A percentile compares a stretch with the other conserved stretches of the same genome.
These are phyloP conservation scores for Capra hircus DNA, from an alignment of 2,113 vertebrate species.

Conservation along the genomic window DNA sequence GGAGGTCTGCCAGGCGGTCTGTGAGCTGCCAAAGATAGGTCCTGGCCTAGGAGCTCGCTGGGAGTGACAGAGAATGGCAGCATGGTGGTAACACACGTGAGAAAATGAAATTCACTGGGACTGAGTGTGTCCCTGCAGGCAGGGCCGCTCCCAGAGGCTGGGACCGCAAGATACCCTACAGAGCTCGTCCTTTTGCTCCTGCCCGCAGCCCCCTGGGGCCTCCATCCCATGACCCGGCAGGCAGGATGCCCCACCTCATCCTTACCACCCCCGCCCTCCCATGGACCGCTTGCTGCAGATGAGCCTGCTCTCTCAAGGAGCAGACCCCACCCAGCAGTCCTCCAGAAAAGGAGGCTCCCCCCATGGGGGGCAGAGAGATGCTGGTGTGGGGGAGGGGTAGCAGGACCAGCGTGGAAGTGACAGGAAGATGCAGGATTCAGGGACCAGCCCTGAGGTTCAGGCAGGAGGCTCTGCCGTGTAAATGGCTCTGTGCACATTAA, in stretches of 20 bases:
- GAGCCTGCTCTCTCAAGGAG: background rate
- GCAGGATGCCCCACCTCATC: background rate
- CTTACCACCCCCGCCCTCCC: background rate
- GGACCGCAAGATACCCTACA: background rate
- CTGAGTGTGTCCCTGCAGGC: background rate
- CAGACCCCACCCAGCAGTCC: background rate
- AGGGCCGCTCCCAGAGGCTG: accelerated
- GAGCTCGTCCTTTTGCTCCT: background rate
- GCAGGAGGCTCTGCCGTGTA: too few relatives aligned
- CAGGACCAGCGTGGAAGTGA: background rate
- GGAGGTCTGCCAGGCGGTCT: background rate
- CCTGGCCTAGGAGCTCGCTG: background rate
- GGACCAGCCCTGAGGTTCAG: background rate
- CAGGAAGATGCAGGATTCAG: background rate
- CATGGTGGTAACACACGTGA: background rate
- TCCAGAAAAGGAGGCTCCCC: background rate
- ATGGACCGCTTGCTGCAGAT: background rate
- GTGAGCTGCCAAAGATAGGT: background rate
- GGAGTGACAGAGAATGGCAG: background rate
- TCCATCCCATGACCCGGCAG: background rate
- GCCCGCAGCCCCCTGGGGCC: accelerated
- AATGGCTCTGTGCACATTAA: accelerated
- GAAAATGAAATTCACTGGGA: background rate
- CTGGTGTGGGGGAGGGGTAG: background rate
- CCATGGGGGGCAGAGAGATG: accelerated